Percentiles rank a stretch among this genome's conserved stretches.
Evolutionary conservation across 2,797 vertebrate genomes (phyloP).

Genomic region (Enteromius radiatus): DNA sequence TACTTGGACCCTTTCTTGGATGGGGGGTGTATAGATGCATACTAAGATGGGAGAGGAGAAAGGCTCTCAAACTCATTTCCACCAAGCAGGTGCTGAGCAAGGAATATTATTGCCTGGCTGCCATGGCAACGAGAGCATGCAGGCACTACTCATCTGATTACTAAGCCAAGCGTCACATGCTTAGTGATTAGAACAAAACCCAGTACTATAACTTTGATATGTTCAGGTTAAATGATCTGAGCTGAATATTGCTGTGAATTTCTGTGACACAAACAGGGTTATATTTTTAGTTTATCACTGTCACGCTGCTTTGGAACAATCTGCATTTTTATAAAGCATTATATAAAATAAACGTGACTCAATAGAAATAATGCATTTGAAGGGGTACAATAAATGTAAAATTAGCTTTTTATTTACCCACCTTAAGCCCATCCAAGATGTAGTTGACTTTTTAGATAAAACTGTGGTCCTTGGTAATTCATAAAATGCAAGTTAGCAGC

Average conservation of each 20-base stretch:
- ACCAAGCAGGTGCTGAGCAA: slow-evolving; percentile 16
- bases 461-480: not conserved
- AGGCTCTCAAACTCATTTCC: not conserved
- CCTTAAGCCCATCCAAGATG: not conserved
- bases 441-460: not conserved
- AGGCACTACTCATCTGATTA: not conserved
- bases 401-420: not conserved
- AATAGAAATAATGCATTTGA: not conserved
- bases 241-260: not conserved
- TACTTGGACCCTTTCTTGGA: not conserved
- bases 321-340: not conserved
- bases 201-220: not conserved
- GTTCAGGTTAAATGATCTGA: not conserved
- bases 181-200: not conserved
- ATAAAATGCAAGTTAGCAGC: not conserved
- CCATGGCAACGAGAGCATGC: not conserved
- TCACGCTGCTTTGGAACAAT: not conserved
- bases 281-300: not conserved
- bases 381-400: not conserved
- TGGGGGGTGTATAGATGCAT: not conserved
- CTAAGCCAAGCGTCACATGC: slow-evolving; percentile 3
- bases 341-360: not conserved
- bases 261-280: not conserved
- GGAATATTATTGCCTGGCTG: slow-evolving; percentile 2
- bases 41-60: not conserved